A percentile compares a stretch with the other conserved stretches of the same genome.
Conservation (phyloP, 2,797 vertebrate genomes). For the Darevskia mixta region DNA sequence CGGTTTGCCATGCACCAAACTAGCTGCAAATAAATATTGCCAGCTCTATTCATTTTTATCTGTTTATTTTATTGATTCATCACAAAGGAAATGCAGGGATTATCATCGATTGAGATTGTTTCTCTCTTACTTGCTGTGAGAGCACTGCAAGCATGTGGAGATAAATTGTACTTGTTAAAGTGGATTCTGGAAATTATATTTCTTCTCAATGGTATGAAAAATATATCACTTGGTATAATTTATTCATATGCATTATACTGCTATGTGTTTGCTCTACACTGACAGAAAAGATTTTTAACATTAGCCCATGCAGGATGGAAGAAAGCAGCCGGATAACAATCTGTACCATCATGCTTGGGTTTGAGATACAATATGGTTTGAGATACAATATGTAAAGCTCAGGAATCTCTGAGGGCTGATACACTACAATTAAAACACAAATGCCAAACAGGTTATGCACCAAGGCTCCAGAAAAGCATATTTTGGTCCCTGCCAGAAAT, state of each 20-base stretch:
- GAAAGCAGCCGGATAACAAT: background rate
- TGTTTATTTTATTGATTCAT: constrained; percentile 32
- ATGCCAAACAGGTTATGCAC: background rate
- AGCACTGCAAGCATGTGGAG: background rate
- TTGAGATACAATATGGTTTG: background rate
- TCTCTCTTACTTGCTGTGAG: constrained; percentile 8
- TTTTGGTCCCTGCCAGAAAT: background rate
- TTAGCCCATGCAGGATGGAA: background rate
- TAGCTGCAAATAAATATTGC: constrained; percentile 4
- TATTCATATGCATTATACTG: constrained; percentile 10
- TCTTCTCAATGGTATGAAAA: constrained; percentile 22
- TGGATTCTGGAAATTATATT: background rate
- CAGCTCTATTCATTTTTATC: background rate
- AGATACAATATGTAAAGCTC: constrained; percentile 2
- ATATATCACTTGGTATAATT: constrained; percentile 21
- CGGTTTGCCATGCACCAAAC: background rate
- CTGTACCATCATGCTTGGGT: background rate
- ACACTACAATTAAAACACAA: constrained; percentile 14
- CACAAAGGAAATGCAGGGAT: background rate
- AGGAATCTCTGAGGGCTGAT: background rate
- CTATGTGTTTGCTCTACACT: background rate
- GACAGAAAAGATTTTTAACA: background rate
- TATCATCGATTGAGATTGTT: background rate
- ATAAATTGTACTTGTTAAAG: background rate
- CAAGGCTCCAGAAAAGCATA: background rate